These are phyloP conservation scores for Lomographa bimaculata DNA, from an alignment of 2,888 invertebrate genomes.

Conservation along the genomic window DNA sequence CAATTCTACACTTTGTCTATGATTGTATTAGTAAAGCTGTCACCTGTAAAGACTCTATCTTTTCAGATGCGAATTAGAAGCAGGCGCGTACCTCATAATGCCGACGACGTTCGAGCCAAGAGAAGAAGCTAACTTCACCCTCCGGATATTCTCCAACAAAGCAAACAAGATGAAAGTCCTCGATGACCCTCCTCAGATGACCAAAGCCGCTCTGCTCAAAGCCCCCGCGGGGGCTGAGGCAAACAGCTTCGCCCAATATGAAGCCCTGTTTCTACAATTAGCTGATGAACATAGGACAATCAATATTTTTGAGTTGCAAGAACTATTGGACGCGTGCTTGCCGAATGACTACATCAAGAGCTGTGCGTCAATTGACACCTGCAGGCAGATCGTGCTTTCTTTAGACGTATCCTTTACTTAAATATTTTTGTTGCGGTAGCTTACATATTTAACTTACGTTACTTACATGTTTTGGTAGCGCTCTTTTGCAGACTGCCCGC, in stretches of 20 bases:
- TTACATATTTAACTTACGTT: too few relatives aligned
- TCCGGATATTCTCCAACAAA: constrained; percentile 91
- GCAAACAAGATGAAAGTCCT: constrained; percentile 89
- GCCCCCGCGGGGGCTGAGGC: constrained; percentile 88
- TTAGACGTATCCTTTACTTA: constrained; percentile 90
- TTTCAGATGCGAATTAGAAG: constrained; percentile 89
- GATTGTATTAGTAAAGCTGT: too few relatives aligned
- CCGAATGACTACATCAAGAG: constrained; percentile 98
- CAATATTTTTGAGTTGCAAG: constrained; percentile 95
- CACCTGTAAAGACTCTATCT: neutral
- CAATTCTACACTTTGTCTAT: too few relatives aligned
- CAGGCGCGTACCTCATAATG: constrained; percentile 92
- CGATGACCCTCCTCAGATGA: constrained; percentile 86
- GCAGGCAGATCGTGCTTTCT: constrained; percentile 93
- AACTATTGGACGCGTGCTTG: constrained; percentile 93
- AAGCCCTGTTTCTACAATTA: constrained; percentile 93
- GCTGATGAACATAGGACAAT: constrained; percentile 96
- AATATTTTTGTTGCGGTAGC: too few relatives aligned
- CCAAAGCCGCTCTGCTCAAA: constrained; percentile 90
- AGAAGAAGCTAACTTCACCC: constrained; percentile 94
- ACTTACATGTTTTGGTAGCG: too few relatives aligned
- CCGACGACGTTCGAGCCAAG: constrained; percentile 96
- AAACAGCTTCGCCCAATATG: constrained; percentile 92
- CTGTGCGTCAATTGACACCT: constrained; percentile 95
- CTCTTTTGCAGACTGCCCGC: too few relatives aligned